Evolutionary conservation across 1,140 invertebrate genomes (phyloP).

Genomic region (Ceratina calcarata): DNA sequence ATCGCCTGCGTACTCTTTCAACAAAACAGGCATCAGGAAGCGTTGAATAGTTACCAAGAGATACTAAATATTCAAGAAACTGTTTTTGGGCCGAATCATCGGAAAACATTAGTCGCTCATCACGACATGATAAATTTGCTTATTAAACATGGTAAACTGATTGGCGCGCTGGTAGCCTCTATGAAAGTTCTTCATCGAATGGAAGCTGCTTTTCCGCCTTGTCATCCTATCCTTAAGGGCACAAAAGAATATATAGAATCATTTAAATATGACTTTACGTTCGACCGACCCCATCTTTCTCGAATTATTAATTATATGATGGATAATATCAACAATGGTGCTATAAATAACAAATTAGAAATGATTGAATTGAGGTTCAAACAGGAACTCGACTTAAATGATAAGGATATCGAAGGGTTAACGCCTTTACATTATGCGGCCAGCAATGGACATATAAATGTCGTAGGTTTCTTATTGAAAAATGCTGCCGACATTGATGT

Average conservation of each 20-base stretch:
- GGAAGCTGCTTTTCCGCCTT: too few species aligned
- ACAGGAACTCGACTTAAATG: too few species aligned
- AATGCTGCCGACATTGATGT: conserved; percentile 7
- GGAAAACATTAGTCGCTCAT: neutral
- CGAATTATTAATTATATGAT: too few species aligned
- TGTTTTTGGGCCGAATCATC: neutral
- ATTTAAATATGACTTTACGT: too few species aligned
- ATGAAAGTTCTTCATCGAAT: neutral
- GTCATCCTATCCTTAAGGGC: too few species aligned
- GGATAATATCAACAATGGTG: too few species aligned
- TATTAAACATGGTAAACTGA: neutral
- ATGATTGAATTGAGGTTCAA: neutral
- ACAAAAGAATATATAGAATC: too few species aligned
- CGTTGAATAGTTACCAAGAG: neutral
- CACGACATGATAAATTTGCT: neutral
- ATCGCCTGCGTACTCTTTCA: neutral
- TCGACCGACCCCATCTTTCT: too few species aligned
- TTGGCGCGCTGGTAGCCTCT: neutral
- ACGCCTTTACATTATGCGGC: conserved; percentile 8
- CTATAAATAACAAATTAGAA: neutral
- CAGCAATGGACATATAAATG: neutral
- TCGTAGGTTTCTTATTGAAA: neutral
- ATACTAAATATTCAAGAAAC: neutral
- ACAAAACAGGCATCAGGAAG: neutral
- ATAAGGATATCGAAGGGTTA: neutral